Evolutionary conservation across 2,888 invertebrate species (phyloP).

Genomic region (Chloroclystis v-ata): DNA sequence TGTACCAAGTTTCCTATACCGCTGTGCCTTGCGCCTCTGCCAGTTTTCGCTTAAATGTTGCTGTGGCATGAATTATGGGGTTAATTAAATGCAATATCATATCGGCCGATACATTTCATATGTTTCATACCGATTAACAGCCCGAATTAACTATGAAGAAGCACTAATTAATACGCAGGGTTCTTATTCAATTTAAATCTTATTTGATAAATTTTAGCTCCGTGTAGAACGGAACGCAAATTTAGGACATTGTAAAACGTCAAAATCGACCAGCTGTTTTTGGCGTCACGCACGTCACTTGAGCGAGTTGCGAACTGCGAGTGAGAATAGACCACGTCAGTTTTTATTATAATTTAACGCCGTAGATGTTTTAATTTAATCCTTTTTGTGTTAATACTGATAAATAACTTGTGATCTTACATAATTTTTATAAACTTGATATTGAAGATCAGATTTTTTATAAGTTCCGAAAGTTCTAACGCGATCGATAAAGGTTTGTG

Average conservation of each 20-base stretch:
- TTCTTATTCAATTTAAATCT: too few species aligned
- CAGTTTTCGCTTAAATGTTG: too few species aligned
- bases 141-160: too few species aligned
- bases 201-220: too few species aligned
- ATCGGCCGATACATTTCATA: too few species aligned
- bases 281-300: not conserved
- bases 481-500: conserved; percentile 29
- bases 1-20: conserved; percentile 18
- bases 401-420: not conserved
- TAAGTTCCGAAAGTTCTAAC: conserved; percentile 25
- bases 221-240: conserved; percentile 44
- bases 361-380: conserved; percentile 15
- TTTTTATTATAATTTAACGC: conserved; percentile 34
- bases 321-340: conserved; percentile 66
- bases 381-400: conserved; percentile 15
- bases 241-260: conserved; percentile 10
- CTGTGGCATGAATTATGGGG: too few species aligned
- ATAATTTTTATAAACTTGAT: too few species aligned
- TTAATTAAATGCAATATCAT: too few species aligned
- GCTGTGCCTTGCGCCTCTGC: conserved; percentile 14
- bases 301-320: conserved; percentile 19
- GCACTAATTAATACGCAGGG: too few species aligned
- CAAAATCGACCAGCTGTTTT: conserved; percentile 37
- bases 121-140: too few species aligned
- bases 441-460: not conserved